Conservation (phyloP, 2,113 vertebrate genomes). For the Seriola quinqueradiata region DNA sequence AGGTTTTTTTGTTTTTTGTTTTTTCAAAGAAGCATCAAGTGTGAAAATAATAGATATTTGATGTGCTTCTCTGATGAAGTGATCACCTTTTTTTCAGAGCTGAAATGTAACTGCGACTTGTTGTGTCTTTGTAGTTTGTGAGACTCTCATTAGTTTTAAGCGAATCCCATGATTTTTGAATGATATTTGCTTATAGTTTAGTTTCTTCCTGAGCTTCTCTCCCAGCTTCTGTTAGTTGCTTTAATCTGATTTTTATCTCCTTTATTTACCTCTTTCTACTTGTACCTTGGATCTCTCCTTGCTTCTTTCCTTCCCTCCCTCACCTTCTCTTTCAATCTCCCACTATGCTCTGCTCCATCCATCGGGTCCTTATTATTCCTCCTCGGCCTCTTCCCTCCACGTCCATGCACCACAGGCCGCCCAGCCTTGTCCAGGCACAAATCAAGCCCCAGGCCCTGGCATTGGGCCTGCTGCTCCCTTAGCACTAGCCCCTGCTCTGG, state of each 20-base stretch:
- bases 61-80: too few species aligned
- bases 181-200: not conserved
- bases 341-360: constrained; percentile 55
- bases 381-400: constrained; percentile 48
- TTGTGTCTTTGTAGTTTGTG: constrained; percentile 13
- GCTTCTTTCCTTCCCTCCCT: constrained; percentile 20
- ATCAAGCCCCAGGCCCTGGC: constrained; percentile 70
- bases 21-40: too few species aligned
- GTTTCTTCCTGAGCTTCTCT: constrained; percentile 8
- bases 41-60: too few species aligned
- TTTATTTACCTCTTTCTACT: constrained; percentile 32
- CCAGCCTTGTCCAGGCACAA: constrained; percentile 84
- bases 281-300: constrained; percentile 46
- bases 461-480: constrained; percentile 56
- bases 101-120: not conserved
- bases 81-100: not conserved
- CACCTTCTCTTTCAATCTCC: constrained; percentile 46
- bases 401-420: constrained; percentile 70
- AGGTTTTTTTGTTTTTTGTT: too few species aligned
- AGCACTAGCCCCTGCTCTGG: constrained; percentile 62
- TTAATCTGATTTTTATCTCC: constrained; percentile 60
- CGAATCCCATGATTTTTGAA: not conserved
- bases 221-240: constrained; percentile 29
- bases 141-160: not conserved
- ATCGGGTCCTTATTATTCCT: constrained; percentile 41